Conservation (phyloP, 1,140 invertebrate species). For the Drosophila guanche region DNA sequence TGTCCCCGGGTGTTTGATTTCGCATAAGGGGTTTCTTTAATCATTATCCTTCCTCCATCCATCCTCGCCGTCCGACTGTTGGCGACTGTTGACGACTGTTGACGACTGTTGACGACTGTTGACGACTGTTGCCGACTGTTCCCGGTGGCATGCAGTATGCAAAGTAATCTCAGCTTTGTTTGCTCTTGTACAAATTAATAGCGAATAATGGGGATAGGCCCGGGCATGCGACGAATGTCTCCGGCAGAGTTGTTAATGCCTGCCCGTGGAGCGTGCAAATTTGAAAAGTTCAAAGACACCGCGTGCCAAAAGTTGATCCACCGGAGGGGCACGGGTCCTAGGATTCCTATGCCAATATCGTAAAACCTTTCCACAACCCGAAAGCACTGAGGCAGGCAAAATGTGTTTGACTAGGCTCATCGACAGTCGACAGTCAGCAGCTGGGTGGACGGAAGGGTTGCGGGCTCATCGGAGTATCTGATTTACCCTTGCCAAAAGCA, state of each 20-base stretch:
- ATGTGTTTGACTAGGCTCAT: slow-evolving; percentile 50
- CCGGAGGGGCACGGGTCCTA: slow-evolving; percentile 29
- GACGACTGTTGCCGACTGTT: slow-evolving; percentile 9
- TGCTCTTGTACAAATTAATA: slow-evolving; percentile 64
- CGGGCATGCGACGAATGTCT: slow-evolving; percentile 10
- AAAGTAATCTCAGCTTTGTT: slow-evolving; percentile 48
- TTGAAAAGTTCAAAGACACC: slow-evolving; percentile 37
- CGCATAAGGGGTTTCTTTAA: slow-evolving; percentile 49
- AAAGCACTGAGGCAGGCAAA: slow-evolving; percentile 11
- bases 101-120: not conserved
- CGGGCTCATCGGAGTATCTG: no score
- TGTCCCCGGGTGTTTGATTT: slow-evolving; percentile 58
- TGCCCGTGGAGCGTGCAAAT: slow-evolving; percentile 21
- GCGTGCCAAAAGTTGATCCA: slow-evolving; percentile 17
- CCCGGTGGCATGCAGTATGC: slow-evolving; percentile 31
- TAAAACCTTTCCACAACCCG: slow-evolving; percentile 38
- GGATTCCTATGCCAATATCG: slow-evolving; percentile 28
- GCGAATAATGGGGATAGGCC: slow-evolving; percentile 38
- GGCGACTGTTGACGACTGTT: not conserved
- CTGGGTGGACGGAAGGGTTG: no score
- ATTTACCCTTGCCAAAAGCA: no score
- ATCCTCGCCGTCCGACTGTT: not conserved
- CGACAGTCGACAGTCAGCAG: slow-evolving; percentile 26
- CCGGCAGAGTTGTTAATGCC: slow-evolving; percentile 28
- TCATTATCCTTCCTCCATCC: slow-evolving; percentile 36